These are phyloP conservation scores for Fopius arisanus DNA, from an alignment of 1,140 invertebrate genomes.

Conservation along the genomic window DNA sequence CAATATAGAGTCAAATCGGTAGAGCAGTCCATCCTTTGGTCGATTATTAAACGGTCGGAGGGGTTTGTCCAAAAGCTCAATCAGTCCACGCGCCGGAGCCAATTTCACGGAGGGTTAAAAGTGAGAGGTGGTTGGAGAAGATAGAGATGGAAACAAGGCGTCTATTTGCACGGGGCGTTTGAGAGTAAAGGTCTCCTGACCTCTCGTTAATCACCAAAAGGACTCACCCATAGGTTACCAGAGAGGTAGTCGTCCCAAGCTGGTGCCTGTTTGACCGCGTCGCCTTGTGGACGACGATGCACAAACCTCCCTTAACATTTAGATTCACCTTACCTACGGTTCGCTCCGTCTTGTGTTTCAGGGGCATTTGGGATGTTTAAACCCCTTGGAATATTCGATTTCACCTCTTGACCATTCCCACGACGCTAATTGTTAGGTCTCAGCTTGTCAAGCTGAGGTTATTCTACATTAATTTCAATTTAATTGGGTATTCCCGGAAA, in stretches of 20 bases:
- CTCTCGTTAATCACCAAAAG: conserved; percentile 65
- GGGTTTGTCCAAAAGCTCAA: conserved; percentile 45
- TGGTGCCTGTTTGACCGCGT: conserved; percentile 8
- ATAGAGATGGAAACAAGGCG: conserved; percentile 18
- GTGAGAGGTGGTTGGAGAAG: not conserved
- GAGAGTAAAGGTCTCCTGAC: conserved; percentile 53
- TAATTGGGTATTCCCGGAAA: not conserved
- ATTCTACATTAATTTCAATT: not conserved
- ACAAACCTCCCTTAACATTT: conserved; percentile 6
- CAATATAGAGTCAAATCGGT: not conserved
- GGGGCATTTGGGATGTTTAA: not conserved
- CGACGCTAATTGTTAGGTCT: conserved; percentile 1
- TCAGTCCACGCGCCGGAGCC: conserved; percentile 56
- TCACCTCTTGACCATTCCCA: conserved; percentile 12
- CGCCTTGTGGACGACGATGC: conserved; percentile 40
- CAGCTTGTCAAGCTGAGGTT: not conserved
- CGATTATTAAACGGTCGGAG: conserved; percentile 42
- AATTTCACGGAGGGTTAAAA: conserved; percentile 45
- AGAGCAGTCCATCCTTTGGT: conserved; percentile 5
- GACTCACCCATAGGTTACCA: conserved; percentile 41
- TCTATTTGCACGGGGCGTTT: conserved; percentile 40
- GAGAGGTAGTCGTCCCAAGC: conserved; percentile 1
- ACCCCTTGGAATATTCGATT: not conserved
- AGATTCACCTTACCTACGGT: conserved; percentile 8
- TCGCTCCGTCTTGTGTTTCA: not conserved